Conservation (phyloP, 2,888 invertebrate species). For the Stenurella melanura region DNA sequence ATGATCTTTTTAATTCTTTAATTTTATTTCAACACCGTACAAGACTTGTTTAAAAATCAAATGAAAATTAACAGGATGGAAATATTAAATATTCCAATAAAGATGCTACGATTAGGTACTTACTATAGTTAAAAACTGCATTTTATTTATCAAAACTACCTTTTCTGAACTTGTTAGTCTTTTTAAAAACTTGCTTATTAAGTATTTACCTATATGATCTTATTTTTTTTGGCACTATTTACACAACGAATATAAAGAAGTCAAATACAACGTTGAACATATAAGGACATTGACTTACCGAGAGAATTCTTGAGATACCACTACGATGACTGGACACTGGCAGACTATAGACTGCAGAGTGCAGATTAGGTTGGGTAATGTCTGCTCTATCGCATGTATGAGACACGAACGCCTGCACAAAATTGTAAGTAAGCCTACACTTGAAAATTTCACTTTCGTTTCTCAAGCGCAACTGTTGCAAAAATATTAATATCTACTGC, state of each 20-base stretch:
- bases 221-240: neutral
- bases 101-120: no score
- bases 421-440: constrained; percentile 31
- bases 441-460: constrained; percentile 31
- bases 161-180: no score
- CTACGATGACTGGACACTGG: constrained; percentile 29
- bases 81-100: no score
- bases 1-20: no score
- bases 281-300: constrained; percentile 39
- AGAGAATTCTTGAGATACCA: constrained; percentile 38
- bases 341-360: constrained; percentile 30
- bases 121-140: no score
- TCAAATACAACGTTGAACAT: constrained; percentile 18
- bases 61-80: no score
- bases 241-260: neutral
- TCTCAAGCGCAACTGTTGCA: neutral
- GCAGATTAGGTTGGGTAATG: constrained; percentile 14
- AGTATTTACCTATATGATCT: no score
- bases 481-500: constrained; percentile 6
- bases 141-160: no score
- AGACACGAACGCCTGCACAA: constrained; percentile 28
- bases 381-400: constrained; percentile 12
- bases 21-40: no score
- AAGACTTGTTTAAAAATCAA: no score
- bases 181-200: neutral